Percentiles rank a stretch among this genome's conserved stretches.
Evolutionary conservation across 2,888 invertebrate genomes (phyloP).

Genomic region (Coleophora deauratella): DNA sequence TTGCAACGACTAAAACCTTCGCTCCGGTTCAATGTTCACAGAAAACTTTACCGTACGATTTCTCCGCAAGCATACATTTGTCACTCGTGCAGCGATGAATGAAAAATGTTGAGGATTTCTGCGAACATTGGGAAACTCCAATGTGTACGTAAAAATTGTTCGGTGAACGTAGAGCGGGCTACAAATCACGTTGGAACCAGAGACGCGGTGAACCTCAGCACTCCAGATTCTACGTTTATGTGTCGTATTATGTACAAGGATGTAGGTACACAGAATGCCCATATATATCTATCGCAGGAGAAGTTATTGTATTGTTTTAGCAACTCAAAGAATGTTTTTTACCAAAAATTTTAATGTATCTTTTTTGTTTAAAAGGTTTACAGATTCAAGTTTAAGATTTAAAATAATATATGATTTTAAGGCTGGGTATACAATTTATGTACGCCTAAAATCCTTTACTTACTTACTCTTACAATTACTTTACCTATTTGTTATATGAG

Average conservation of each 20-base stretch:
- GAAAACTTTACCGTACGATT: neutral
- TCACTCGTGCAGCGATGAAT: constrained; percentile 2
- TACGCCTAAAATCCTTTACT: too few species aligned
- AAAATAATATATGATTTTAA: too few species aligned
- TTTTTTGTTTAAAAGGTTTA: too few species aligned
- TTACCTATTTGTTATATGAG: too few species aligned
- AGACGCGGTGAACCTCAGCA: constrained; percentile 7
- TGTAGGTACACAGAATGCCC: too few species aligned
- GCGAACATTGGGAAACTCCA: neutral
- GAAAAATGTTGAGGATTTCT: constrained; percentile 1
- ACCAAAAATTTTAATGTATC: too few species aligned
- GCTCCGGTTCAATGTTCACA: neutral
- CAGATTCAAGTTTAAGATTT: too few species aligned
- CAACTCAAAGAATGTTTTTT: too few species aligned
- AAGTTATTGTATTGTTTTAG: too few species aligned
- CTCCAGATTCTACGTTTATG: neutral
- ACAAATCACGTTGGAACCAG: constrained; percentile 9
- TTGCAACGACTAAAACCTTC: constrained; percentile 14
- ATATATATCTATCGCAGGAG: too few species aligned
- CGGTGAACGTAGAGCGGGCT: constrained; percentile 1
- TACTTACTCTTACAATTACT: too few species aligned
- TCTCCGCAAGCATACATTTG: constrained; percentile 1
- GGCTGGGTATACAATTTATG: too few species aligned
- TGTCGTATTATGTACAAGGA: constrained; percentile 6
- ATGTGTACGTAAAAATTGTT: constrained; percentile 6